Evolutionary conservation across 2,113 vertebrate genomes (phyloP).

Genomic region (Neogobius melanostomus): DNA sequence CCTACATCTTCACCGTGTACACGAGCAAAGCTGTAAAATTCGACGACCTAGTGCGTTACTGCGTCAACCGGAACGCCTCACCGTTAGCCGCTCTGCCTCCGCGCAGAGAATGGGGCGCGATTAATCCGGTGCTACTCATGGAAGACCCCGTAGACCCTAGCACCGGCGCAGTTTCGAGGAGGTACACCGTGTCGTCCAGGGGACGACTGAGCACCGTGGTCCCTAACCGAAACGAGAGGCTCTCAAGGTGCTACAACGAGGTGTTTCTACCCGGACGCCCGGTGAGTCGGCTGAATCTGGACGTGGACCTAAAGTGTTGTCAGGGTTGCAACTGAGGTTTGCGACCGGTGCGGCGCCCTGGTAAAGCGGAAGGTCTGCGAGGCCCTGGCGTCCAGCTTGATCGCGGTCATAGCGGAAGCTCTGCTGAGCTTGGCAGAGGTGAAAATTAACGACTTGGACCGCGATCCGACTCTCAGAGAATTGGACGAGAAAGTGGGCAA

Average conservation of each 20-base stretch:
- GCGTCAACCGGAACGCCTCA: too few species aligned
- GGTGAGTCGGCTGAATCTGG: conserved; percentile 14
- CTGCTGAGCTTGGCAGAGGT: background rate
- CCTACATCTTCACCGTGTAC: too few species aligned
- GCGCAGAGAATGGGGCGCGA: too few species aligned
- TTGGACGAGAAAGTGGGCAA: background rate
- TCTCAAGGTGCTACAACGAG: conserved; percentile 11
- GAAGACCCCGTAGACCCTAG: too few species aligned
- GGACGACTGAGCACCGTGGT: too few species aligned
- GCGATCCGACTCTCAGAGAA: background rate
- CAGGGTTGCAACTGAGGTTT: background rate
- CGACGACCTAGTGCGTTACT: too few species aligned
- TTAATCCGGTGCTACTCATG: too few species aligned
- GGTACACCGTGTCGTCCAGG: too few species aligned
- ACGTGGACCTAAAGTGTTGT: conserved; percentile 22
- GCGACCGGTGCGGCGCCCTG: background rate
- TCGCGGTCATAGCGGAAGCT: conserved; percentile 1
- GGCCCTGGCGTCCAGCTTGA: background rate
- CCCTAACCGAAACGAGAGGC: too few species aligned
- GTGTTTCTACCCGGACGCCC: conserved; percentile 18
- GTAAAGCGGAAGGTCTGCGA: background rate
- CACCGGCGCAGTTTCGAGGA: too few species aligned
- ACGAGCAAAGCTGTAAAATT: too few species aligned
- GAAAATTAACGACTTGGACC: background rate
- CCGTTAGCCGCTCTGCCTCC: too few species aligned